phyloP scores from a whole-genome alignment of 2,888 invertebrate genomes.

The Chymomyza caudatula region DNA sequence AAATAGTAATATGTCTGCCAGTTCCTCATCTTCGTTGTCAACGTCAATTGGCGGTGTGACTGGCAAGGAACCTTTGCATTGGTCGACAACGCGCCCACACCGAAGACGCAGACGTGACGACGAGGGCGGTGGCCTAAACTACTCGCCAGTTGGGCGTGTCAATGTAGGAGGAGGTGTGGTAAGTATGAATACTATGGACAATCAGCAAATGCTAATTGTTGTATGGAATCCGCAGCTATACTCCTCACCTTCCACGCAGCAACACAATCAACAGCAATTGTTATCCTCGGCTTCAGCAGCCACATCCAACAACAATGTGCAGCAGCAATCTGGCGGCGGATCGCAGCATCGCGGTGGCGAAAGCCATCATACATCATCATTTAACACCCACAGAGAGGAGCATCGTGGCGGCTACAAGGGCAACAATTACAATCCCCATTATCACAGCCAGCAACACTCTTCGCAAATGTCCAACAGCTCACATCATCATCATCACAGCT shows the following conservation, averaged over 20 bases:
- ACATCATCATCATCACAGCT: slow-evolving; percentile 60
- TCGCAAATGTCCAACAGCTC: slow-evolving; percentile 46
- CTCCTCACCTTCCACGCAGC: slow-evolving; percentile 48
- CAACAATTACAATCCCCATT: slow-evolving; percentile 74
- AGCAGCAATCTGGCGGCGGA: slow-evolving; percentile 44
- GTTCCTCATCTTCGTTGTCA: slow-evolving; percentile 70
- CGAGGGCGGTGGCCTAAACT: slow-evolving; percentile 68
- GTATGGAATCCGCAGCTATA: slow-evolving; percentile 41
- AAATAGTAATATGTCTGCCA: slow-evolving; percentile 61
- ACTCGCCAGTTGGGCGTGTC: slow-evolving; percentile 69
- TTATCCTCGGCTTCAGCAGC: slow-evolving; percentile 48
- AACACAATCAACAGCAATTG: slow-evolving; percentile 59
- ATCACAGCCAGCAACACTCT: slow-evolving; percentile 64
- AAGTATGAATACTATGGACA: slow-evolving; percentile 53
- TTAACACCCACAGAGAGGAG: slow-evolving; percentile 64
- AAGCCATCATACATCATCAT: slow-evolving; percentile 46
- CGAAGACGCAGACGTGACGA: slow-evolving; percentile 75
- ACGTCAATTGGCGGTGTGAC: slow-evolving; percentile 56
- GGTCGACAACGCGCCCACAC: slow-evolving; percentile 67
- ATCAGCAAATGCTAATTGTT: slow-evolving; percentile 42
- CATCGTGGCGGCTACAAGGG: slow-evolving; percentile 75
- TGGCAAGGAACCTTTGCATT: slow-evolving; percentile 62
- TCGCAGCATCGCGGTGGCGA: slow-evolving; percentile 53
- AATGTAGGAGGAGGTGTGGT: slow-evolving; percentile 62
- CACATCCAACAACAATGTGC: slow-evolving; percentile 49